phyloP scores from a whole-genome alignment of 2,888 invertebrate species.

The Siphonodentalium dalli region DNA sequence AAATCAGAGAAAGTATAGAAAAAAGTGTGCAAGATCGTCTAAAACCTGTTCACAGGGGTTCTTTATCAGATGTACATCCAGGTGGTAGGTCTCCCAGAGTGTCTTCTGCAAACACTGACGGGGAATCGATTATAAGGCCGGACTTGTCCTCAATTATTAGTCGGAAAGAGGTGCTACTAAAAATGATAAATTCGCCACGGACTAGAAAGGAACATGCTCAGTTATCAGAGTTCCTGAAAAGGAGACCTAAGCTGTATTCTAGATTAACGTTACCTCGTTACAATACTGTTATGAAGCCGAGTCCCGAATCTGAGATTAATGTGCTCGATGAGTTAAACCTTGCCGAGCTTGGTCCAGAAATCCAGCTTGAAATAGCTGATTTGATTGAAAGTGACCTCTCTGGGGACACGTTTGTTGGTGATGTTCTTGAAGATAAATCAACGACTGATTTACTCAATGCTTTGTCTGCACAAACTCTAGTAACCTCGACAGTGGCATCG shows the following conservation, averaged over 20 bases:
- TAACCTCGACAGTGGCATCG: too few species aligned
- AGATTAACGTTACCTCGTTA: conserved; percentile 38
- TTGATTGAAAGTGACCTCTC: conserved; percentile 48
- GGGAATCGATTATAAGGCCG: neutral
- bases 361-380: conserved; percentile 46
- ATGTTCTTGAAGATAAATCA: neutral
- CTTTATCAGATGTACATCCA: too few species aligned
- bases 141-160: conserved; percentile 15
- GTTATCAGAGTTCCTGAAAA: conserved; percentile 43
- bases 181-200: conserved; percentile 54
- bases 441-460: neutral
- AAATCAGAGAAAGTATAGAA: too few species aligned
- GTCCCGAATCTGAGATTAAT: conserved; percentile 11
- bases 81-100: neutral
- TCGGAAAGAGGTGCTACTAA: conserved; percentile 37
- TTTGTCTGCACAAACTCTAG: neutral
- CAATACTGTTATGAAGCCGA: conserved; percentile 35
- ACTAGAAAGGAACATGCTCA: conserved; percentile 45
- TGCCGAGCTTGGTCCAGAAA: conserved; percentile 41
- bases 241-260: conserved; percentile 36
- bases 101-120: neutral
- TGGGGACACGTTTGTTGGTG: neutral
- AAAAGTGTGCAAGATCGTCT: too few species aligned
- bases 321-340: conserved; percentile 30
- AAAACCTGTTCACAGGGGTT: too few species aligned